These are phyloP conservation scores for Agrochola circellaris DNA, from an alignment of 2,888 invertebrate genomes.

Conservation along the genomic window DNA sequence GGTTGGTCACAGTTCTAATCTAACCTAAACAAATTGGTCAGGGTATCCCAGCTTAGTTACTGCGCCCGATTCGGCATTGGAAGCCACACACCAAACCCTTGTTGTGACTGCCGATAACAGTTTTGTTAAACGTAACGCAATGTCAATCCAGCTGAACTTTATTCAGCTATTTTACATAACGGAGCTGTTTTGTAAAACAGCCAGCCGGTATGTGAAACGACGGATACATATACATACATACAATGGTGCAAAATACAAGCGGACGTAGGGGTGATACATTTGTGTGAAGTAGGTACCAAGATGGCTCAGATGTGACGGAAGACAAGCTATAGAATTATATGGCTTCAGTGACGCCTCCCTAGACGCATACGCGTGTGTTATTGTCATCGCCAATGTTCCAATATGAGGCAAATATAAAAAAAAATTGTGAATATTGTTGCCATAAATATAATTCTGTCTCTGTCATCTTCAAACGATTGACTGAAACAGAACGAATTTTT, in stretches of 20 bases:
- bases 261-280: background rate
- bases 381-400: background rate
- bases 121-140: no score
- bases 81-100: no score
- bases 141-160: no score
- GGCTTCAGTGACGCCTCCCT: slow-evolving; percentile 28
- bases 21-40: no score
- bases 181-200: no score
- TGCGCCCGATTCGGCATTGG: no score
- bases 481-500: background rate
- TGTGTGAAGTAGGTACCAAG: background rate
- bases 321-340: background rate
- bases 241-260: background rate
- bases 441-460: background rate
- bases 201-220: no score
- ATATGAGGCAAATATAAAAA: background rate
- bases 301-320: background rate
- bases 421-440: background rate
- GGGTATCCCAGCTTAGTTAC: no score
- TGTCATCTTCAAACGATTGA: background rate
- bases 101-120: no score
- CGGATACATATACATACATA: background rate
- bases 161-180: no score
- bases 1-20: no score
- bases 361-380: background rate